These are phyloP conservation scores for Alexandromys fortis DNA, from an alignment of 2,113 vertebrate genomes.

Conservation along the genomic window DNA sequence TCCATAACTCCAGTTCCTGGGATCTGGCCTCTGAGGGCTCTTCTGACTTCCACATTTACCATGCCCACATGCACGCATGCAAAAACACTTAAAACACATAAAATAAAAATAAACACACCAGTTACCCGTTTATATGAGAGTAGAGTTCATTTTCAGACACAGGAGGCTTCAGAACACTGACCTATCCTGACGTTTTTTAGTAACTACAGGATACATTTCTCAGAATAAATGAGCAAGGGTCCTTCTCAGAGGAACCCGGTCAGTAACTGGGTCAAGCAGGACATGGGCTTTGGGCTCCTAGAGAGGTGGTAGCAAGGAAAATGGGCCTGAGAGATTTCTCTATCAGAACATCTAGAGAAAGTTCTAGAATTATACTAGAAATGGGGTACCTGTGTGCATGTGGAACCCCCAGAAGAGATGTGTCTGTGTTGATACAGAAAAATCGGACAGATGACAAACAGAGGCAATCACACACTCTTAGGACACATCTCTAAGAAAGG, in stretches of 20 bases:
- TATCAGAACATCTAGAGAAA: neutral
- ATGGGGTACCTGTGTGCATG: neutral
- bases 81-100: neutral
- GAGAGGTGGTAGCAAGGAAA: neutral
- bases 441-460: neutral
- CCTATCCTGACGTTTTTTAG: too few species aligned
- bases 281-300: fast-evolving
- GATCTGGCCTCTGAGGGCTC: neutral
- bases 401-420: neutral
- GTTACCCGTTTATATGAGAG: neutral
- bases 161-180: too few species aligned
- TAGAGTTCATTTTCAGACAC: neutral
- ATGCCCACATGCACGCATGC: too few species aligned
- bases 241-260: neutral
- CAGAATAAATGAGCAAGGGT: neutral
- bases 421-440: neutral
- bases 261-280: too few species aligned
- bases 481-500: neutral
- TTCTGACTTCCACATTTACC: neutral
- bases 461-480: neutral
- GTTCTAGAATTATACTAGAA: neutral
- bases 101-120: neutral
- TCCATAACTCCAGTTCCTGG: neutral
- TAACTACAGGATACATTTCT: neutral
- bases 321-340: neutral